A percentile compares a stretch with the other conserved stretches of the same genome.
Evolutionary conservation across 2,888 invertebrate genomes (phyloP).

Genomic region (Mystacides longicornis): DNA sequence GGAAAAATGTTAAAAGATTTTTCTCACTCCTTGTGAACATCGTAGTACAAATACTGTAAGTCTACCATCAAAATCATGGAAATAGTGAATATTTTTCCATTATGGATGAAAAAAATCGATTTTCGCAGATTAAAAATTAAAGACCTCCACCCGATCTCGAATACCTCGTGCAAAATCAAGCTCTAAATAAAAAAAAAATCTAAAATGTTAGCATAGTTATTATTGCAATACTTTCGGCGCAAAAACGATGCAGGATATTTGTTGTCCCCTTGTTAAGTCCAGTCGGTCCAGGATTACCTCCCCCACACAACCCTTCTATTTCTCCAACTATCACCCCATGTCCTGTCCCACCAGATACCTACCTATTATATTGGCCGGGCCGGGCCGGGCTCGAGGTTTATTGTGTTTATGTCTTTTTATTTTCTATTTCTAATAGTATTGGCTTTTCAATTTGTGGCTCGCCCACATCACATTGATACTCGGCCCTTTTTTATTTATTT

Average conservation of each 20-base stretch:
- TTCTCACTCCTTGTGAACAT: too few relatives aligned
- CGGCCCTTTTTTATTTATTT: too few relatives aligned
- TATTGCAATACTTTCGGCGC: neutral
- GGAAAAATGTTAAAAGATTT: too few relatives aligned
- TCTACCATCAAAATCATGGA: too few relatives aligned
- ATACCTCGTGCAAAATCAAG: too few relatives aligned
- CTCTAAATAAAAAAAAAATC: neutral
- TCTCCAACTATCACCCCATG: conserved; percentile 4
- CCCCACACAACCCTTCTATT: conserved; percentile 8
- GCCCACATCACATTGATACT: conserved; percentile 8
- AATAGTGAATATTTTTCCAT: too few relatives aligned
- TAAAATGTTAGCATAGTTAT: neutral
- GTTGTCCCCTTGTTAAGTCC: neutral
- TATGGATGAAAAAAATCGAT: too few relatives aligned
- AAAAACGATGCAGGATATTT: neutral
- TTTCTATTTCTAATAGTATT: conserved; percentile 27
- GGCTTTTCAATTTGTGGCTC: conserved; percentile 20
- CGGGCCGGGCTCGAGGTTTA: conserved; percentile 25
- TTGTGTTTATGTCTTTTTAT: conserved; percentile 27
- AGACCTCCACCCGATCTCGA: too few relatives aligned
- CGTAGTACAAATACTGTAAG: too few relatives aligned
- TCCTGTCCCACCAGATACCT: conserved; percentile 7
- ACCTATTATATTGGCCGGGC: conserved; percentile 23
- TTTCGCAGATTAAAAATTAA: too few relatives aligned
- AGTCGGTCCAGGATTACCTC: conserved; percentile 14